Conservation (phyloP, 2,797 vertebrate species). For the Carcharodon carcharias region DNA sequence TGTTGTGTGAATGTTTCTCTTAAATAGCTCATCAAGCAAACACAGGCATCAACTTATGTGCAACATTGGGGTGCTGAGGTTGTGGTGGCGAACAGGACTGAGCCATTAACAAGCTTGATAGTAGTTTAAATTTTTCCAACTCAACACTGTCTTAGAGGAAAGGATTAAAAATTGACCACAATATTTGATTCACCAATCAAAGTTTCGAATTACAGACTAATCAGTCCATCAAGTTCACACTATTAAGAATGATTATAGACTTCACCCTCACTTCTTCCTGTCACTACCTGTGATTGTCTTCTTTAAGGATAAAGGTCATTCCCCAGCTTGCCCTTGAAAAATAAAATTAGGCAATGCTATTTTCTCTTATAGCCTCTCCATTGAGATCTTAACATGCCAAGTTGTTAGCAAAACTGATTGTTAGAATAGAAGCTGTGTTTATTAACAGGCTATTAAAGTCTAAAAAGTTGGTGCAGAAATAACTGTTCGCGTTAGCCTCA, state of each 20-base stretch:
- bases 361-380: background rate
- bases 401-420: background rate
- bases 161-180: background rate
- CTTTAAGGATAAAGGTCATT: too few relatives aligned
- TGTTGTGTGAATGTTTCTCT: background rate
- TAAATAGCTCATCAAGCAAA: conserved; percentile 1
- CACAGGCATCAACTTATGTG: background rate
- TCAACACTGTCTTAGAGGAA: background rate
- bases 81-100: background rate
- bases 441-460: background rate
- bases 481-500: background rate
- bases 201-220: background rate
- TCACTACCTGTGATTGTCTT: too few relatives aligned
- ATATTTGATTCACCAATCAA: background rate
- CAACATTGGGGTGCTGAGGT: too few relatives aligned
- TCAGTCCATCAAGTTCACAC: background rate
- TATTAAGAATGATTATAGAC: background rate
- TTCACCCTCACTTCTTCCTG: too few relatives aligned
- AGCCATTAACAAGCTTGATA: background rate
- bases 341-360: too few relatives aligned
- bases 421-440: background rate
- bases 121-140: background rate
- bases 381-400: background rate
- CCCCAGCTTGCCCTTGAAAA: too few relatives aligned
- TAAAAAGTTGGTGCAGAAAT: background rate